Base-by-base conservation (phyloP, 1,140 invertebrate species). In the Delia radicum region DNA sequence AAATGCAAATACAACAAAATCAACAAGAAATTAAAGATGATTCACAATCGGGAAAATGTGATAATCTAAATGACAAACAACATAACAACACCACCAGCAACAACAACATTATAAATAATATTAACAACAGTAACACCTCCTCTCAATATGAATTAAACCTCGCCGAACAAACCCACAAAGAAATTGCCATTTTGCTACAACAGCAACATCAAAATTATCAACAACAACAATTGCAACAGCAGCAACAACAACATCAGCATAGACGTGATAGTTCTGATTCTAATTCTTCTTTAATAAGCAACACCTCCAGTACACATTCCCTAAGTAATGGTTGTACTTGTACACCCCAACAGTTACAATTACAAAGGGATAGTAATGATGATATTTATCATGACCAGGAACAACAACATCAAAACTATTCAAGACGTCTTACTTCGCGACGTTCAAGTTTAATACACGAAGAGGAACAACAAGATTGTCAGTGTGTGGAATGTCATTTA, bases 251-350 rank as follows among this genome's bases (percentile, higher is more conserved):
- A 31, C 82, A 80, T 2, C 79, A 84, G 15, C 81, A 84, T 21
- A 80, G 84, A 4, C 79, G 84, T 37, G 84, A 85, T 42, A 85
- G 84, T 78, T 85, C 83, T 21, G 84, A 85, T 27, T 84, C 82
- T 76, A 85, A 85, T 77, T 85, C 81, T 18, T 85, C 84, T 48
- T 73, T 84, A 77, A 79, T 84, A 71, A 85, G 84, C 80, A 83
- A 82, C 72, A 85, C 84, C 13, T 85, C 84, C 15, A 85, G 83
- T 71, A 81, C 78, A 2, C 81, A 82, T 75, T 82, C 81, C 21
- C 62, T 62, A 15, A 37, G 65, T 7, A 37, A 33, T 77, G 29
- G 62, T 77, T 84, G 82, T 80, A 84, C 82, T 18, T 85, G 83
- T 75, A 81, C 78, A 74, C 74, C 74, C 24, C 76, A 73, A 31